Evolutionary conservation across 2,113 vertebrate genomes (phyloP), one percentile per base, ranked within the genome.

Genomic region (Myotis yumanensis): DNA sequence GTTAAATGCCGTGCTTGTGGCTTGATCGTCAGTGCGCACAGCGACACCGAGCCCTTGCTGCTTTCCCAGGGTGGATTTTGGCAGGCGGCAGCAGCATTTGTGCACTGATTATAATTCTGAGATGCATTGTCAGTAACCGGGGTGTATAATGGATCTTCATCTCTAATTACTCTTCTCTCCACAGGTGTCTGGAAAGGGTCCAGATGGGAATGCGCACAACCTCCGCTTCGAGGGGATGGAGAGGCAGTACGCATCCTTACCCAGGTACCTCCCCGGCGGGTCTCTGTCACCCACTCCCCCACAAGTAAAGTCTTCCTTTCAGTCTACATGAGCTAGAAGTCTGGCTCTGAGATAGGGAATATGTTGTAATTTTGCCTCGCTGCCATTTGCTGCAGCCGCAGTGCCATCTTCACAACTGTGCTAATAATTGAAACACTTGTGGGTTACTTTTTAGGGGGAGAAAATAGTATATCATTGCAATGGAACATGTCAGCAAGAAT

Each of bases 101-200:
- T 95, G 96, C 88, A 37, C 97, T 97, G 97, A 97, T 98, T 97
- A 97, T 96, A 94, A 4, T 98, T 98, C 97, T 96, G 95, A 98
- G 95, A 98, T 97, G 96, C 96, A 96, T 97, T 98, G 97, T 98
- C 97, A 97, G 97, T 98, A 97, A 97, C 98, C 92, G 64, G 96
- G 96, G 93, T 97, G 95, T 92, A 96, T 98, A 98, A 98, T 97
- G 97, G 98, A 96, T 97, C 97, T 97, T 98, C 98, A 98, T 98
- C 97, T 98, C 97, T 98, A 98, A 98, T 98, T 98, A 97, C 94
- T 98, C 89, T 97, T 82, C 90, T 98, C 98, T 97, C 98, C 97
- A 97, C 98, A 99, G 99, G 98, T 99, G 98, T 97, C 99, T 92
- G 98, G 98, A 96, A 99, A 99, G 97, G 98, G 98, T 95, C 98